Evolutionary conservation across 2,797 vertebrate species (phyloP).

Genomic region (Antennarius maculatus): DNA sequence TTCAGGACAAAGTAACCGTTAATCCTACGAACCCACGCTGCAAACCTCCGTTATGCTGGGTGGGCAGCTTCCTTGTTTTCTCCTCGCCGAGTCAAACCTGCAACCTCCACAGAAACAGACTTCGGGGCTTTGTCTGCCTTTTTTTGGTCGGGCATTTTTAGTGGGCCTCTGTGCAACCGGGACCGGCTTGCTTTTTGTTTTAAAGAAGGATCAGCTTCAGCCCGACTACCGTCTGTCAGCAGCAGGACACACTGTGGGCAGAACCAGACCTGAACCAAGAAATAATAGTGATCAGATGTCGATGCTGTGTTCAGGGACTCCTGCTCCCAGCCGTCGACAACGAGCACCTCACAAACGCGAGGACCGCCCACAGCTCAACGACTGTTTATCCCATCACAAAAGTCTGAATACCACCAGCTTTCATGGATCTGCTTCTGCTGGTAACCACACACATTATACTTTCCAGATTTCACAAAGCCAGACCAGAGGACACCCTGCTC

Average conservation of each 20-base stretch:
- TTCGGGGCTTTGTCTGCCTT: conserved; percentile 34
- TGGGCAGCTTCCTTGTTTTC: conserved; percentile 69
- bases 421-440: conserved; percentile 8
- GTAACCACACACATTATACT: conserved; percentile 11
- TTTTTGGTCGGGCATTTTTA: conserved; percentile 21
- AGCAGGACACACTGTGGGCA: background rate
- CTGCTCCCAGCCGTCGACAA: too few relatives aligned
- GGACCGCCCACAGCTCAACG: too few relatives aligned
- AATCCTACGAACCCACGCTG: conserved; percentile 59
- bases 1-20: conserved; percentile 62
- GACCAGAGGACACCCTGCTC: conserved; percentile 29
- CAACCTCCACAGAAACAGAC: conserved; percentile 53
- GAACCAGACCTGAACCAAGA: too few relatives aligned
- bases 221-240: background rate
- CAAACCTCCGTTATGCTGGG: conserved; percentile 67
- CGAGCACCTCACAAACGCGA: conserved; percentile 6
- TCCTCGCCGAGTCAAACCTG: conserved; percentile 52
- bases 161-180: background rate
- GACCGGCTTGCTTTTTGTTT: background rate
- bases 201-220: too few relatives aligned
- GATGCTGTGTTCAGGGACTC: too few relatives aligned
- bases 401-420: background rate
- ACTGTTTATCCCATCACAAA: conserved; percentile 11
- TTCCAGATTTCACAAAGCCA: conserved; percentile 25
- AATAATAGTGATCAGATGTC: too few relatives aligned